Evolutionary conservation across 2,113 vertebrate species (phyloP).

Genomic region (Cyanistes caeruleus): DNA sequence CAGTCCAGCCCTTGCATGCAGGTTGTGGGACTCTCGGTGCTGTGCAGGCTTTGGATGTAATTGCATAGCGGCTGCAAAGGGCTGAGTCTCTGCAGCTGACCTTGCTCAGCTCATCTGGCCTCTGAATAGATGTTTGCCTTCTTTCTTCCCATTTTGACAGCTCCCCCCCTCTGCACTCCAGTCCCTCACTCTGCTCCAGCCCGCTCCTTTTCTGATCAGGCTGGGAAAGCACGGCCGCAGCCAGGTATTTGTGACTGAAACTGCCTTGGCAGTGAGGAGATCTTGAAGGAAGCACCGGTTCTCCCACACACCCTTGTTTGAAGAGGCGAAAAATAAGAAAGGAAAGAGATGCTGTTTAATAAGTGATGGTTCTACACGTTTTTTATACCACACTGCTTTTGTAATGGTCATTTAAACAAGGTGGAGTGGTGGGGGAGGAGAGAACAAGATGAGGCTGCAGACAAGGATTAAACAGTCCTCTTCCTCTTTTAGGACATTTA

Average conservation of each 20-base stretch:
- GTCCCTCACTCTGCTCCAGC: slow-evolving; percentile 12
- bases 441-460: neutral
- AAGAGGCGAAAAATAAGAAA: neutral
- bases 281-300: neutral
- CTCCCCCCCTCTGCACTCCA: slow-evolving; percentile 18
- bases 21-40: slow-evolving; percentile 50
- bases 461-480: slow-evolving; percentile 12
- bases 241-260: slow-evolving; percentile 10
- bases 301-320: neutral
- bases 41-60: slow-evolving; percentile 76
- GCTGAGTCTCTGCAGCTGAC: slow-evolving; percentile 71
- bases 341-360: slow-evolving; percentile 6
- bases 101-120: slow-evolving; percentile 70
- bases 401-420: slow-evolving; percentile 56
- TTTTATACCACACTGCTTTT: slow-evolving; percentile 2
- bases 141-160: slow-evolving; percentile 73
- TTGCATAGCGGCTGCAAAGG: slow-evolving; percentile 73
- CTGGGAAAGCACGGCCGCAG: neutral
- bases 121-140: slow-evolving; percentile 70
- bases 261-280: neutral
- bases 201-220: slow-evolving; percentile 23
- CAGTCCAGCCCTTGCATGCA: neutral
- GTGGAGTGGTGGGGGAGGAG: neutral
- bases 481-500: slow-evolving; percentile 57
- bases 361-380: neutral